Percentiles rank a stretch among this genome's conserved stretches.
Conservation (phyloP, 2,797 vertebrate species). For the Hafferia zeledoni region DNA sequence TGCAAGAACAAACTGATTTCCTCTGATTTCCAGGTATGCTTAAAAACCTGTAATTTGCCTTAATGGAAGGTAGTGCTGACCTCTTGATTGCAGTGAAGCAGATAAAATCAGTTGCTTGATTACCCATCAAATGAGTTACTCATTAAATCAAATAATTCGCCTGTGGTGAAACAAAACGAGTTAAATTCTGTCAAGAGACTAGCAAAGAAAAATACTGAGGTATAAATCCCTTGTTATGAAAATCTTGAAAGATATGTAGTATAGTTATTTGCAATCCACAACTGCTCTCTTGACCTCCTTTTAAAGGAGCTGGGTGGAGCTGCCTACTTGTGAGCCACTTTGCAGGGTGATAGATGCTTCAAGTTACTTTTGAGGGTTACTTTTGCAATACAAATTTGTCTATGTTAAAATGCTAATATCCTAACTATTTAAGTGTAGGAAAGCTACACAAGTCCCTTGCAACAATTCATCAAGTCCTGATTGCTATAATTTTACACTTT, state of each 20-base stretch:
- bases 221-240: neutral
- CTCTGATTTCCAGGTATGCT: neutral
- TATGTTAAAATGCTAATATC: neutral
- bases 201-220: neutral
- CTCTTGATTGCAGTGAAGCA: neutral
- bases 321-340: neutral
- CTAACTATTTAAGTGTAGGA: neutral
- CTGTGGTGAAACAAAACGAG: neutral
- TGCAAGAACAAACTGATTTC: constrained; percentile 2
- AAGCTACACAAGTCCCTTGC: neutral
- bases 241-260: neutral
- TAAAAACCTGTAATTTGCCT: constrained; percentile 9
- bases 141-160: neutral
- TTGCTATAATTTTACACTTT: neutral
- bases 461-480: neutral
- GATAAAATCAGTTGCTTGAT: neutral
- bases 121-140: neutral
- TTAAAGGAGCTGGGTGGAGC: neutral
- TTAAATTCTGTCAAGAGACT: neutral
- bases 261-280: neutral
- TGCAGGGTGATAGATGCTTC: neutral
- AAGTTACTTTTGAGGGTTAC: neutral
- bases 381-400: neutral
- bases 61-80: neutral
- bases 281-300: neutral